Evolutionary conservation across 2,113 vertebrate species (phyloP).

Genomic region (Ctenomys sociabilis): DNA sequence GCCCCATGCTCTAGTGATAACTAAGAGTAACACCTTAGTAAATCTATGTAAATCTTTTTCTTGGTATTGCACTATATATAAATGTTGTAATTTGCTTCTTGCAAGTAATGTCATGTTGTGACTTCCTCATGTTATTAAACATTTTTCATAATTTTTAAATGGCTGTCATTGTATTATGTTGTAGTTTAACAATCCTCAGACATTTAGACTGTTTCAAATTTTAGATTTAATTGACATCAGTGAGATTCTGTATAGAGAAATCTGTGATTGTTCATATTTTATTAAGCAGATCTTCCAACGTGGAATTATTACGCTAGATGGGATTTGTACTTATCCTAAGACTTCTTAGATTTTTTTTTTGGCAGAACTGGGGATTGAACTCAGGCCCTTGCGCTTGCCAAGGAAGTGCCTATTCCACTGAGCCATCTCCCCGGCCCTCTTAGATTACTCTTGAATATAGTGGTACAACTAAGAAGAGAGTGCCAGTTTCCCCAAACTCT

Average conservation of each 20-base stretch:
- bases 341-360: constrained; percentile 28
- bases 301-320: background rate
- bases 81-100: constrained; percentile 38
- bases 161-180: constrained; percentile 37
- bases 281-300: background rate
- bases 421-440: no score
- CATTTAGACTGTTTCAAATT: constrained; percentile 54
- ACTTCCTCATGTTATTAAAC: constrained; percentile 31
- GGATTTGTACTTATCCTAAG: background rate
- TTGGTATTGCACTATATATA: constrained; percentile 10
- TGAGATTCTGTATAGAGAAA: constrained; percentile 6
- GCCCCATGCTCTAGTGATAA: background rate
- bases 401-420: no score
- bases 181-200: constrained; percentile 39
- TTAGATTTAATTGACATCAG: constrained; percentile 35
- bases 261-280: constrained; percentile 39
- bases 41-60: constrained; percentile 30
- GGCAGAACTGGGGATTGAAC: no score
- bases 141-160: constrained; percentile 31
- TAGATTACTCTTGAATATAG: background rate
- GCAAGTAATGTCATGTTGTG: constrained; percentile 29
- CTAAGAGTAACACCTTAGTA: background rate
- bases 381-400: no score
- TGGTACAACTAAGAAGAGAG: background rate
- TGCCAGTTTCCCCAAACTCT: background rate